Evolutionary conservation across 2,113 vertebrate genomes (phyloP).

Genomic region (Girardinichthys multiradiatus): DNA sequence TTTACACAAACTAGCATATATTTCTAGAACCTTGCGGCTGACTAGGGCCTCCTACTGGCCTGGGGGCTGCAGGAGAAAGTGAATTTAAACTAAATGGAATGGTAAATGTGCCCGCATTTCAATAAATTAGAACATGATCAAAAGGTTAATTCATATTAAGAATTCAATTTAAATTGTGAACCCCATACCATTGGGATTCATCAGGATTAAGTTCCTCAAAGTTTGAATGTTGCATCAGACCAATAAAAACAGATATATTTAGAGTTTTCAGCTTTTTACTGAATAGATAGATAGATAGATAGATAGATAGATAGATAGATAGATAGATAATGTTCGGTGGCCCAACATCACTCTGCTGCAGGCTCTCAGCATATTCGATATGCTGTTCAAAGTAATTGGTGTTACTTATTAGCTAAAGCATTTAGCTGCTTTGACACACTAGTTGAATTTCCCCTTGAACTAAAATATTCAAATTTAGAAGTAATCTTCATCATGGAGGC

Average conservation of each 20-base stretch:
- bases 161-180: background rate
- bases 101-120: background rate
- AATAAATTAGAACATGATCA: background rate
- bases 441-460: background rate
- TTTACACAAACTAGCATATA: slow-evolving; percentile 16
- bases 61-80: background rate
- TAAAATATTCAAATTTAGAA: background rate
- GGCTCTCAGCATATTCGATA: background rate
- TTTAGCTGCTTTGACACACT: background rate
- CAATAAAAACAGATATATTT: too few species aligned
- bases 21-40: background rate
- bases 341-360: background rate
- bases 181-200: too few species aligned
- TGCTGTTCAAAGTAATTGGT: background rate
- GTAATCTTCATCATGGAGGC: background rate
- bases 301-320: too few species aligned
- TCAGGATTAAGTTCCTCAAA: too few species aligned
- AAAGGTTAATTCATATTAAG: background rate
- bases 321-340: too few species aligned
- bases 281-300: too few species aligned
- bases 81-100: background rate
- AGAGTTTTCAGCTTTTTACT: too few species aligned
- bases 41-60: background rate
- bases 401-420: background rate
- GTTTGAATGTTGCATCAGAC: too few species aligned